A percentile compares a stretch with the other conserved stretches of the same genome.
phyloP scores from a whole-genome alignment of 2,888 invertebrate genomes.

The Cordylochernes scorpioides region DNA sequence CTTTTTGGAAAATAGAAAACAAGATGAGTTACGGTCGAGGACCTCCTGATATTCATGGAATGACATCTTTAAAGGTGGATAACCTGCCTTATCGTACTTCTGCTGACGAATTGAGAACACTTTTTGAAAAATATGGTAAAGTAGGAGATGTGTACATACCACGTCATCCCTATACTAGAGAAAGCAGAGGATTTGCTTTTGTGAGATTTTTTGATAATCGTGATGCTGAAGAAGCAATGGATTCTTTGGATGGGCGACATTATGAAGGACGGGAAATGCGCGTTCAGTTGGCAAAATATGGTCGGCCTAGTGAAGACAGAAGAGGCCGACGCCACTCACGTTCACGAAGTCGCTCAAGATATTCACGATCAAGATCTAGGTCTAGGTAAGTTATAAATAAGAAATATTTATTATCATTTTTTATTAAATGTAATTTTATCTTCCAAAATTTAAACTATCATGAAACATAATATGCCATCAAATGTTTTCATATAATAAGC shows the following conservation, averaged over 20 bases:
- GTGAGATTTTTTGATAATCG: constrained; percentile 86
- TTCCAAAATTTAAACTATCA: too few species aligned
- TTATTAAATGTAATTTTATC: too few species aligned
- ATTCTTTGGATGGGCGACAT: constrained; percentile 72
- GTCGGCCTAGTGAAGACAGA: constrained; percentile 46
- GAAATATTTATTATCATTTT: too few species aligned
- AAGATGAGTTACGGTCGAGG: too few species aligned
- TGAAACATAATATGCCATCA: too few species aligned
- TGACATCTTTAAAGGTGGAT: constrained; percentile 90
- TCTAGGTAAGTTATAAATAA: too few species aligned
- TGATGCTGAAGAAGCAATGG: constrained; percentile 90
- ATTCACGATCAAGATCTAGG: constrained; percentile 14
- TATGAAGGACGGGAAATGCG: constrained; percentile 87
- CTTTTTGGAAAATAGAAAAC: too few species aligned
- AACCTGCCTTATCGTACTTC: constrained; percentile 93
- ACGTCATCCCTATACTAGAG: constrained; percentile 76
- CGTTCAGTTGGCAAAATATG: constrained; percentile 91
- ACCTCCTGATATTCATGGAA: constrained; percentile 77
- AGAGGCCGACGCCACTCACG: constrained; percentile 7
- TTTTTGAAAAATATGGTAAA: constrained; percentile 87
- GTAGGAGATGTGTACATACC: constrained; percentile 99
- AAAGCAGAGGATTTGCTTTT: constrained; percentile 92
- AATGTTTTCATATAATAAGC: too few species aligned
- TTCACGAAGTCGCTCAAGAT: constrained; percentile 1
- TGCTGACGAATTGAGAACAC: constrained; percentile 75